Evolutionary conservation across 2,797 vertebrate species (phyloP).

Genomic region (Syndactyla subalaris): DNA sequence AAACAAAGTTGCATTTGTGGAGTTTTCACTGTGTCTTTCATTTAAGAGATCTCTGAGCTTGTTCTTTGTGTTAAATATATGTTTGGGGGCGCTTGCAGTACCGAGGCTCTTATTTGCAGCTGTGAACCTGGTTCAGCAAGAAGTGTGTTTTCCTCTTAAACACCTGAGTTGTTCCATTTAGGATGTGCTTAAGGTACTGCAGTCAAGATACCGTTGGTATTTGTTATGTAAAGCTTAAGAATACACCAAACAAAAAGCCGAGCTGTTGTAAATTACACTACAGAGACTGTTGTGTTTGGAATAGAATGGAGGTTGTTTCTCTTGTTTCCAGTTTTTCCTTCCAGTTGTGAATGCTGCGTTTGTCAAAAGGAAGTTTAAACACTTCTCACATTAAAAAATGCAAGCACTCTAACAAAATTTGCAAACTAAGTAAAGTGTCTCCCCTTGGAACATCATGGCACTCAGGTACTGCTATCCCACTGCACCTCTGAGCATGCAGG

Average conservation of each 20-base stretch:
- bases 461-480: rapidly evolving
- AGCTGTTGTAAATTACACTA: not conserved
- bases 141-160: not conserved
- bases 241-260: not conserved
- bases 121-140: not conserved
- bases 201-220: not conserved
- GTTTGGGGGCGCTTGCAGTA: not conserved
- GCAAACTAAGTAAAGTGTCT: not conserved
- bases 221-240: not conserved
- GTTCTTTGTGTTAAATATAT: not conserved
- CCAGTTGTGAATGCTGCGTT: not conserved
- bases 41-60: not conserved
- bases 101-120: not conserved
- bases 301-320: not conserved
- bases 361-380: not conserved
- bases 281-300: not conserved
- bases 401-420: not conserved
- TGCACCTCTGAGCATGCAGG: not conserved
- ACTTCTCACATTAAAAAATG: not conserved
- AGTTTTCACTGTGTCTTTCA: not conserved
- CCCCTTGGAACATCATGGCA: not conserved
- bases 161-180: not conserved
- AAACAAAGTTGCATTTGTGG: not conserved
- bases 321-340: not conserved
- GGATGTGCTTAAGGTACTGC: not conserved